Base-by-base conservation (phyloP, 2,888 invertebrate genomes). In the Megalurothrips usitatus region DNA sequence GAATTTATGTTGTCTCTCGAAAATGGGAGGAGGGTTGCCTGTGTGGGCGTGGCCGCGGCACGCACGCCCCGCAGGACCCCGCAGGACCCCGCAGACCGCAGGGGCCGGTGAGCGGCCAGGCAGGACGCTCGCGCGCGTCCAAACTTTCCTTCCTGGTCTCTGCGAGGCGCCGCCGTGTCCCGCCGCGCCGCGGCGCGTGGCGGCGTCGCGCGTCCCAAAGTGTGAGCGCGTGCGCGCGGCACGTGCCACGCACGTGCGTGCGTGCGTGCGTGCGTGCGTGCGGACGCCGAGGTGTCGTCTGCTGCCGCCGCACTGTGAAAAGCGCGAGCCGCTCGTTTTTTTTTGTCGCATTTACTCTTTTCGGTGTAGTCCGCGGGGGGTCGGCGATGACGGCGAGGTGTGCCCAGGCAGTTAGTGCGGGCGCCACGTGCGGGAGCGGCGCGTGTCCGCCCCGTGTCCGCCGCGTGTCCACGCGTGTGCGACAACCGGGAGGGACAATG, bases 61-160 rank as follows among this genome's bases (percentile, higher is more conserved):
- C n/a, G n/a, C n/a, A n/a, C n/a, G n/a, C n/a, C n/a, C n/a, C n/a
- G n/a, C n/a, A n/a, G n/a, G n/a, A n/a, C n/a, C n/a, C n/a, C n/a
- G n/a, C n/a, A n/a, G n/a, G n/a, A n/a, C n/a, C n/a, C n/a, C n/a
- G n/a, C n/a, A n/a, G n/a, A n/a, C n/a, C n/a, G n/a, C n/a, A 75
- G 23, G 68, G 23, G 14, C 52, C 52, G 52, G 6, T 19, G 14
- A 17, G 23, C 48, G 79, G 34, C 79, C 10, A 48, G 26, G 79
- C 58, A 43, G 34, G 58, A 58, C 58, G 14, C 14, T 6, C 58
- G 11, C 68, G 68, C 23, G 23, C 68, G 68, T 23, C 23, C 68
- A 75, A 26, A 75, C 68, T 75, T 75, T 75, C 68, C 68, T 75
- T 75, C 68, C 68, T 75, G 68, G 68, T 75, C 23, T 68, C n/a